Evolutionary conservation across 2,888 invertebrate species (phyloP), one percentile per base, ranked within the genome.

Genomic region (Hesperia comma): DNA sequence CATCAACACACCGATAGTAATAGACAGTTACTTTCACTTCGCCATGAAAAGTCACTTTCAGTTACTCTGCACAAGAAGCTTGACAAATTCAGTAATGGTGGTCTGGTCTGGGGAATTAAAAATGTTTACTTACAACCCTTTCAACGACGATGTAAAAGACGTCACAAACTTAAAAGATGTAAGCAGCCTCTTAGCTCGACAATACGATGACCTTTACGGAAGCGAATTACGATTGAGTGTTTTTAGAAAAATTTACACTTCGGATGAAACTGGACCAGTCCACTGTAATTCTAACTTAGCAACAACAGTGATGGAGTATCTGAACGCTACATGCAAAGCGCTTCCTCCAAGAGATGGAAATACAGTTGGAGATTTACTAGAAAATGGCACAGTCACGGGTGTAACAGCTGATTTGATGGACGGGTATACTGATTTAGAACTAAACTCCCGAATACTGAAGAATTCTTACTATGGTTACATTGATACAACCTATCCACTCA

Each of bases 71-170:
- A 87, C 88, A 46, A 86, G 86, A 67, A 93, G 93, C 79, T 81
- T 94, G 8, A 84, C 94, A 0, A 94, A 94, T 72, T 91, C 91
- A 0, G 85, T 92, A 2, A 74, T 93, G 7, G 79, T 91, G 56
- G 63, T 90, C 14, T 84, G 80, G 80, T 74, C 82, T 14, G 78
- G 81, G 8, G 76, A 81, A 2, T 75, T 94, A 26, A 87, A 85
- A 72, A 85, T 93, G 61, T 94, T 90, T 70, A 87, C 90, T 0
- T 94, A 93, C 70, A 93, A 94, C 73, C 93, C 93, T 0, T 94
- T 93, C 69, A 79, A 83, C 0, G 75, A 88, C 26, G 74, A 87
- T 72, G 85, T 93, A 43, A 78, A 79, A 49, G 89, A 93, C 56
- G 80, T 92, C 21, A 87, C 88, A 12, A 68, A 83, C 49, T 84